Evolutionary conservation across 2,888 invertebrate genomes (phyloP).

Genomic region (Himalopsyche tibetana): DNA sequence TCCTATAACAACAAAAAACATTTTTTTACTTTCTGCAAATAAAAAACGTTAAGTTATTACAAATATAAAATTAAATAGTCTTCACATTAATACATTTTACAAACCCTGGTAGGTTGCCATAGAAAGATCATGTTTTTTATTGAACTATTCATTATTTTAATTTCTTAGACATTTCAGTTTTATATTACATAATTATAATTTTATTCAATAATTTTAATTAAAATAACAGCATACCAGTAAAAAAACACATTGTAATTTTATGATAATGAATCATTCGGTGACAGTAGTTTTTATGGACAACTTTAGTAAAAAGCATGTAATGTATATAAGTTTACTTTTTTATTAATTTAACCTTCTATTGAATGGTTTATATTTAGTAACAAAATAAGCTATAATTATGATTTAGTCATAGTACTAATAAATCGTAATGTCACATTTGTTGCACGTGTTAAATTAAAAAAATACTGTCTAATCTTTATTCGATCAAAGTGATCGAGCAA

Average conservation of each 20-base stretch:
- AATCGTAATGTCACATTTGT: conserved; percentile 7
- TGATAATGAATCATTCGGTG: conserved; percentile 11
- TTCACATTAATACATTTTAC: too few species aligned
- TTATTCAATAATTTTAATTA: conserved; percentile 3
- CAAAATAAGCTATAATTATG: conserved; percentile 5
- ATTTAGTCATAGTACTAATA: conserved; percentile 21
- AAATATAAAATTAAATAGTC: too few species aligned
- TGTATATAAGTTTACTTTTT: neutral
- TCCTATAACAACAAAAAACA: too few species aligned
- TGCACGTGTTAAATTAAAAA: conserved; percentile 27
- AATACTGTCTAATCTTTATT: conserved; percentile 8
- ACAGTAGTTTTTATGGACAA: neutral
- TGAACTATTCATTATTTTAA: too few species aligned
- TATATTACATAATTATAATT: neutral
- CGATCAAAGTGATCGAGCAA: neutral
- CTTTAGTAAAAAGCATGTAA: neutral
- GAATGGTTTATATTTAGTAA: conserved; percentile 3
- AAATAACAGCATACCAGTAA: neutral
- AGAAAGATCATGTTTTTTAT: too few species aligned
- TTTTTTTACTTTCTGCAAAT: too few species aligned
- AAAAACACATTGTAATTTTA: neutral
- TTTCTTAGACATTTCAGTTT: neutral
- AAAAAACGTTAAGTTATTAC: too few species aligned
- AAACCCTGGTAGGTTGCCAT: too few species aligned
- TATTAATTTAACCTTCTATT: conserved; percentile 18